Evolutionary conservation across 2,797 vertebrate species (phyloP).

Genomic region (Alfaro cultratus): DNA sequence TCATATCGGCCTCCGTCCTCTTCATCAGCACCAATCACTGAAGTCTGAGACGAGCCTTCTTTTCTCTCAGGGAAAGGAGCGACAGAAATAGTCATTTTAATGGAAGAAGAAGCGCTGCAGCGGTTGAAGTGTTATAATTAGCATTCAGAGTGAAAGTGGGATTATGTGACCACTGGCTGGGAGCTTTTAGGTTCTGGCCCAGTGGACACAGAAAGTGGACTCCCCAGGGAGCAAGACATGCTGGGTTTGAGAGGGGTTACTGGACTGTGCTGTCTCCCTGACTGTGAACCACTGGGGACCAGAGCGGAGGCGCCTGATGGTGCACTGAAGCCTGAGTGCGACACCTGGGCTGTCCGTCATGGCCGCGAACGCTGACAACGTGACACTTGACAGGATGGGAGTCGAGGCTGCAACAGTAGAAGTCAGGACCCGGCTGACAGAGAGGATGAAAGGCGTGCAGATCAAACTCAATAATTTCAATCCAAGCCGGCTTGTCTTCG

Average conservation of each 20-base stretch:
- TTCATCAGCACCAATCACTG: constrained; percentile 5
- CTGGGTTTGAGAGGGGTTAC: constrained; percentile 71
- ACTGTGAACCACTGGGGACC: constrained; percentile 79
- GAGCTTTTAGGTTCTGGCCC: constrained; percentile 75
- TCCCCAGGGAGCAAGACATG: constrained; percentile 68
- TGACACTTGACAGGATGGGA: constrained; percentile 80
- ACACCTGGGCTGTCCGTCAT: constrained; percentile 82
- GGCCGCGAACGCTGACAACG: constrained; percentile 76
- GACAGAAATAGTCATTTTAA: constrained; percentile 26
- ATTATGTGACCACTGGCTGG: constrained; percentile 64
- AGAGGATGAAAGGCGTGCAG: constrained; percentile 71
- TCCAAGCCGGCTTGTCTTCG: constrained; percentile 50
- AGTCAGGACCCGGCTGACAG: constrained; percentile 77
- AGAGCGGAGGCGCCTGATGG: constrained; percentile 76
- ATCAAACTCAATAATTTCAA: constrained; percentile 72
- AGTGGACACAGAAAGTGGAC: constrained; percentile 73
- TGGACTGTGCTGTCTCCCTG: constrained; percentile 76
- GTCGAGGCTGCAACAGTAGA: constrained; percentile 73
- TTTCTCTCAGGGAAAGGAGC: constrained; percentile 10
- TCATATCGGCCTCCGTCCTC: not conserved
- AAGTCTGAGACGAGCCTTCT: constrained; percentile 16
- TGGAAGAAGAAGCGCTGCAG: constrained; percentile 28
- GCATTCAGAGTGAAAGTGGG: constrained; percentile 64
- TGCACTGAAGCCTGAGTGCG: constrained; percentile 82
- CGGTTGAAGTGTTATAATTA: constrained; percentile 59